Conservation (phyloP, 1,140 invertebrate genomes). For the Oppia nitens region DNA sequence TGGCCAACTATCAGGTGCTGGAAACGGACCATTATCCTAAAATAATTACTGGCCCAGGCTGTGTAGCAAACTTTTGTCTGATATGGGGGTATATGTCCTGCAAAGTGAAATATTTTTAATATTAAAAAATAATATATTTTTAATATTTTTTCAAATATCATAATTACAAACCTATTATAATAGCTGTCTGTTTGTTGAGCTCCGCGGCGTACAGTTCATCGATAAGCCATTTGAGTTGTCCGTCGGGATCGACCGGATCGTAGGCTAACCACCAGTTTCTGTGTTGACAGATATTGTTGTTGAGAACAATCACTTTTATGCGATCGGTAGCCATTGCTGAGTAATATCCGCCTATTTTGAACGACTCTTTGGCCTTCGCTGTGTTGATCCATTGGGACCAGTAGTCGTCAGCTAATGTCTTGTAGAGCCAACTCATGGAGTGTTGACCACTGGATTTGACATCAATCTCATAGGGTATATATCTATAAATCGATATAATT, state of each 20-base stretch:
- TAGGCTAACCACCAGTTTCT: conserved; percentile 13
- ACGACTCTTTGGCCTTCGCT: conserved; percentile 2
- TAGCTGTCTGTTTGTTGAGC: background rate
- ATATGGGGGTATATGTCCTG: conserved; percentile 13
- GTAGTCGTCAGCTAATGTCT: conserved; percentile 10
- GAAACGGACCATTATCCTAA: conserved; percentile 14
- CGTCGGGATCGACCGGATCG: conserved; percentile 14
- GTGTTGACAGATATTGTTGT: background rate
- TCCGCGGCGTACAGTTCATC: conserved; percentile 11
- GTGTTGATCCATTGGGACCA: conserved; percentile 13
- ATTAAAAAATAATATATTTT: background rate
- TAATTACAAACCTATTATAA: conserved; percentile 15
- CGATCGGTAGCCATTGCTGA: background rate
- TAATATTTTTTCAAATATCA: too few relatives aligned
- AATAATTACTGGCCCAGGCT: conserved; percentile 15
- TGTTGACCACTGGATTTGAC: background rate
- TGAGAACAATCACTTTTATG: conserved; percentile 14
- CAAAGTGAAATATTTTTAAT: background rate
- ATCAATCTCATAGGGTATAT: background rate
- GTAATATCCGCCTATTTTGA: conserved; percentile 13
- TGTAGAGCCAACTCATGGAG: conserved; percentile 15
- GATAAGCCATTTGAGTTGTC: conserved; percentile 14
- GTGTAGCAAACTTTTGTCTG: background rate
- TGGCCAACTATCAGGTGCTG: background rate
- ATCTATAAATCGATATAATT: too few relatives aligned